Base-by-base conservation (phyloP, 2,797 vertebrate genomes). In the Iguana delicatissima region DNA sequence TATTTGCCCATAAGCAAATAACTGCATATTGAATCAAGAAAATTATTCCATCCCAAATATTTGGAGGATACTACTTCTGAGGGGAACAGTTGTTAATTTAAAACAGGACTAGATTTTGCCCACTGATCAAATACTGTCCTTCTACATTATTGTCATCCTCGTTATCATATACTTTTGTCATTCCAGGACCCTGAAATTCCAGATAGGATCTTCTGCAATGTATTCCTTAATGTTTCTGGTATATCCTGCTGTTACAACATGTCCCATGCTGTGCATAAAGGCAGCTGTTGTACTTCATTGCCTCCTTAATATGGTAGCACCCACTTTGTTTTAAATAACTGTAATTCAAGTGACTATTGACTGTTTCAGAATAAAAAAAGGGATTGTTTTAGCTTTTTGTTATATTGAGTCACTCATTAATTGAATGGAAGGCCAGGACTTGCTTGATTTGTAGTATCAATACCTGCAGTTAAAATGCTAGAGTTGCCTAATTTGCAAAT, bases 401-500 rank as follows among this genome's bases (percentile, higher is more conserved):
- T 38, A 4, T 5, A 87, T 77, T 38, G 22, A 59, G 10, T 91
- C 93, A 84, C 64, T n/a, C 32, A 74, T 69, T 74, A 26, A 62
- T 50, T 18, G 42, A 38, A 3, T 9, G 24, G 84, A 6, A 24
- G 18, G 26, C 69, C 4, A 6, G 42, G 12, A 67, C 85, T 89
- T 83, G 84, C 79, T 93, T 93, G 73, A 90, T 90, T 86, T 73
- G 38, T 89, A 35, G 76, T 67, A 87, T 69, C 69, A 82, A 22
- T 88, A 85, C 87, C n/a, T 88, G 46, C 38, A 50, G 62, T 59
- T 55, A 64, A 69, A 91, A 88, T 88, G 29, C 46, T 62, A 55
- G 29, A 84, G 26, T 84, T 83, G 52, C 50, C 84, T 59, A n/a
- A 69, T 89, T 85, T 88, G 20, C 42, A 85, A 0, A 12, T 9